Evolutionary conservation across 1,140 invertebrate species (phyloP), one percentile per base, ranked within the genome.

Genomic region (Sycophaga agraensis): DNA sequence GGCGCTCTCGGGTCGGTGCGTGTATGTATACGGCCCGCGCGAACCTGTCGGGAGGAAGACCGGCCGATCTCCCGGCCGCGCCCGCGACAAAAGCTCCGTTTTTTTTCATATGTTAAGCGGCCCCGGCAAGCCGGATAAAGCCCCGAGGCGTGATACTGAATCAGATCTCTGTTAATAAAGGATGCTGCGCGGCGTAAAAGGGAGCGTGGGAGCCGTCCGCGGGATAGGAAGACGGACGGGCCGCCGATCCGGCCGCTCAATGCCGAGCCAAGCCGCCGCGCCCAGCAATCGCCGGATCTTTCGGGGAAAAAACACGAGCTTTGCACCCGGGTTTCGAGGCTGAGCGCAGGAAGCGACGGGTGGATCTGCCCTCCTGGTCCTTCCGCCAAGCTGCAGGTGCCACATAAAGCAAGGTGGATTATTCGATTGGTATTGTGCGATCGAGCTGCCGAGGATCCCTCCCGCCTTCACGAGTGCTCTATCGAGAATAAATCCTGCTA

Each of bases 141-240:
- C 22, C 43, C 34, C 51, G 54, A 42, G 63, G 69, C 70, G 70
- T 72, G 70, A 70, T 70, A 70, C 69, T 69, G 71, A 70, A 72
- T 72, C 69, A 69, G 68, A 72, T 63, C 24, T 65, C 59, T 68
- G 65, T 21, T 72, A 72, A 72, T 72, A 72, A 69, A 72, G 69
- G 70, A 72, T 69, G 65, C 55, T 70, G 66, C 31, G 34, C 31
- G 34, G n/a, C 56, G 51, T 49, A 51, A 68, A 49, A 66, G 68
- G 65, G 66, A 70, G 71, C 71, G 71, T 73, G 71, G 69, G 68
- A 74, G 69, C 66, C 31, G 31, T 50, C 22, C 35, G 17, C 28
- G 21, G 28, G 11, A 9, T 17, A 4, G 4, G 48, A 0, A 6
- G 0, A 8, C 9, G 1, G 39, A 9, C 19, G 12, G n/a, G 9